Evolutionary conservation across 2,888 invertebrate species (phyloP).

Genomic region (Dasypogon diadema): DNA sequence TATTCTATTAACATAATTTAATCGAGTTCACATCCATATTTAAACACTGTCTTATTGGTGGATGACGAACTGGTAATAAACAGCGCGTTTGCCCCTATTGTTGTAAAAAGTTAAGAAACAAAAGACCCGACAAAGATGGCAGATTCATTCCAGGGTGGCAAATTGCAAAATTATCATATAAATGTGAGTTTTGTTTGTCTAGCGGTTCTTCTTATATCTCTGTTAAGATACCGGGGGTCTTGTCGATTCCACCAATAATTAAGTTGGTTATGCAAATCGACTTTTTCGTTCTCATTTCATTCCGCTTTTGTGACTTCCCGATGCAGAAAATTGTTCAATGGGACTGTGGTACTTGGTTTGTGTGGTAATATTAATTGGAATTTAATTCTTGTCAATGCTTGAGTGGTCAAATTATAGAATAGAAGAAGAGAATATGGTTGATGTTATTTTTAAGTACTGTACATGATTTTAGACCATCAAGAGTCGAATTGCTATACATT

Average conservation of each 20-base stretch:
- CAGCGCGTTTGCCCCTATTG: constrained; percentile 14
- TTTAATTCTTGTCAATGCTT: neutral
- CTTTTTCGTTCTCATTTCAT: constrained; percentile 42
- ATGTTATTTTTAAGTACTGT: too few species aligned
- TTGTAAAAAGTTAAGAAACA: constrained; percentile 19
- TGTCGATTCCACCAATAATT: constrained; percentile 49
- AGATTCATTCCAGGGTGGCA: constrained; percentile 24
- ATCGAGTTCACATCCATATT: neutral
- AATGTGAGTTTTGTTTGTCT: constrained; percentile 50
- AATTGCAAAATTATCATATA: constrained; percentile 55
- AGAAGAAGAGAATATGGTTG: too few species aligned
- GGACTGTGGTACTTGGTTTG: neutral
- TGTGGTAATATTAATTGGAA: neutral
- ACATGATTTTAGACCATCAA: too few species aligned
- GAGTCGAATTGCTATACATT: too few species aligned
- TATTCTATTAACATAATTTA: neutral
- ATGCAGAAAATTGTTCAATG: constrained; percentile 40
- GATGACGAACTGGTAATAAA: neutral
- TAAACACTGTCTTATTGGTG: neutral
- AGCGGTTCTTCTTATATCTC: neutral
- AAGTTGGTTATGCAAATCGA: constrained; percentile 53
- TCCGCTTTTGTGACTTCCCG: constrained; percentile 28
- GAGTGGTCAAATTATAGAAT: too few species aligned
- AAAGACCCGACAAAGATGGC: constrained; percentile 16
- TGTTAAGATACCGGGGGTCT: neutral